Base-by-base conservation (phyloP, 2,113 vertebrate species). In the Platichthys flesus region DNA sequence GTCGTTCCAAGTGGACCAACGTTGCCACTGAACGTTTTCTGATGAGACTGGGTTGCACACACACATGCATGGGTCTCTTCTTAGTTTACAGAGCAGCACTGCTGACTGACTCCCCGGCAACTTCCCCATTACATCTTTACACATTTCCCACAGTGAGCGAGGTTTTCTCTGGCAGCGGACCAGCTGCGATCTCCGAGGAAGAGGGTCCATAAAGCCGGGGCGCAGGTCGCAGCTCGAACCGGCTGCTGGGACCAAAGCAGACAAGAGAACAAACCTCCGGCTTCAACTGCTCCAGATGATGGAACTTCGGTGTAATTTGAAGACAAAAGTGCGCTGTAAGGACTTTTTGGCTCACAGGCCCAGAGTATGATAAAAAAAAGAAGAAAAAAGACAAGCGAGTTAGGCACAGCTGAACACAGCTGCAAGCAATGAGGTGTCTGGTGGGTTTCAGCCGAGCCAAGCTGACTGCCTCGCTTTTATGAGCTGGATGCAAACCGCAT, bases 361-460 rank as follows among this genome's bases (percentile, higher is more conserved):
- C 51, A 21, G 67, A 63, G 13, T 54, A 58, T 47, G 52, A 71
- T 68, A 1, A 21, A 73, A 62, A 31, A 7, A 31, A 28, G 4
- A 28, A 40, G 15, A 67, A 63, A 68, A 70, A 60, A 9, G 16
- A 42, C 0, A 18, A 14, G 16, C 83, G 59, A 75, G 54, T 73
- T 54, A 31, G 74, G 68, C 79, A 80, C 87, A 91, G 85, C 87
- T 91, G 90, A 79, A 66, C 79, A 82, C 89, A 91, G 86, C 87
- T 91, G 90, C 67, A 75, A 82, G 75, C 73, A 81, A 83, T 87
- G 75, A 89, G 73, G 79, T 86, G 83, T 84, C 71, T 86, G 21
- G 60, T 79, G 81, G 76, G 64, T 75, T 77, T 68, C 18, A 56
- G 69, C 65, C 64, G 56, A 76, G 73, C 77, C 79, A 61, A 76